Evolutionary conservation across 2,888 invertebrate genomes (phyloP).

Genomic region (Caenorhabditis sp.): DNA sequence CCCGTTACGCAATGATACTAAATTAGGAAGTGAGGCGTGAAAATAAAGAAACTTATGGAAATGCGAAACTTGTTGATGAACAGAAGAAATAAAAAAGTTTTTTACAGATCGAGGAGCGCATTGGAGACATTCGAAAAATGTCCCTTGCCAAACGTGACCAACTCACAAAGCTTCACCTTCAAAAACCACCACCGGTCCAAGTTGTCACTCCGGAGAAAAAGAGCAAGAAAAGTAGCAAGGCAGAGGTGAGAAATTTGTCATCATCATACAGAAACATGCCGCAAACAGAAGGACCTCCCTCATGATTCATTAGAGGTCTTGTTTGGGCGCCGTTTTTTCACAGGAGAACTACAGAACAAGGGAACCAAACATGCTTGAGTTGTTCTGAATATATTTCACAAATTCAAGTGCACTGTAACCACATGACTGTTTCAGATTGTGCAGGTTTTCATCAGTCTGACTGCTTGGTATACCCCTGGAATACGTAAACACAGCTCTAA

Average conservation of each 20-base stretch:
- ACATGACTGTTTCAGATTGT: no score
- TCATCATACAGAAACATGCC: conserved; percentile 23
- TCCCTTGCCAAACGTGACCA: conserved; percentile 86
- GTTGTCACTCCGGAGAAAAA: conserved; percentile 82
- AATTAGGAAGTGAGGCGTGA: conserved; percentile 31
- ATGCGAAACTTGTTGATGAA: conserved; percentile 8
- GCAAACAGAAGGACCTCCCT: conserved; percentile 6
- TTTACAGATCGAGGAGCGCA: conserved; percentile 91
- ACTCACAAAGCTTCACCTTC: conserved; percentile 71
- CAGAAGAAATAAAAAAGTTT: neutral
- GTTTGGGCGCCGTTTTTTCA: neutral
- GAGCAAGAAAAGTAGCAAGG: conserved; percentile 59
- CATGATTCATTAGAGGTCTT: conserved; percentile 45
- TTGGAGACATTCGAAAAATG: conserved; percentile 95
- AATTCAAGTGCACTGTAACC: no score
- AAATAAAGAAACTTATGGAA: conserved; percentile 19
- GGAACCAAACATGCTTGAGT: neutral
- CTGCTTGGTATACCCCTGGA: no score
- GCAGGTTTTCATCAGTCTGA: no score
- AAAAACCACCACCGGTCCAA: conserved; percentile 74
- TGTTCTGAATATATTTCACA: no score
- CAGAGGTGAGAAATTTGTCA: conserved; percentile 43
- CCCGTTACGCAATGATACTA: conserved; percentile 47
- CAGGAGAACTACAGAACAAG: neutral
- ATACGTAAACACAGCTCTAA: no score